Evolutionary conservation across 2,797 vertebrate species (phyloP), one percentile per base, ranked within the genome.

Genomic region (Pseudochirops corinnae): DNA sequence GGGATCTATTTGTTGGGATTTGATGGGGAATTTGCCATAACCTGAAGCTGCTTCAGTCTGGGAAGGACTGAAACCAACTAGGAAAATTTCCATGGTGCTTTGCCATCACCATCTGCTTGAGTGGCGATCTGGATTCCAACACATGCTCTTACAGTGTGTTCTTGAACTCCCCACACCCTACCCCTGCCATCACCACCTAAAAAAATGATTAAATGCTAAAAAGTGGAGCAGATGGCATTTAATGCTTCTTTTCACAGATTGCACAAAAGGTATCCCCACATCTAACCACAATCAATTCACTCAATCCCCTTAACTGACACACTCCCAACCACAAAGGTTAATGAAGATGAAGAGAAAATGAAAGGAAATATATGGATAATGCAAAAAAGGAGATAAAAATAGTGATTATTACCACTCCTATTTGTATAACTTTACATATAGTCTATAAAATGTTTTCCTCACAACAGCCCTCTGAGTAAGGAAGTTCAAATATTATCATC

Each of bases 11-110:
- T 93, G 46, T 67, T 94, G 87, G 31, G 93, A 95, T 93, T 94
- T 91, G 5, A 92, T 62, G 90, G 93, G 58, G 57, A 96, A 92
- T 46, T 90, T 90, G 57, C 93, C 95, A 92, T 93, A 96, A 93
- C 92, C 92, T 55, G 18, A 91, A 95, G 91, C 94, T 62, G 91
- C 39, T 96, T 96, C 87, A 29, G 62, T 55, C 94, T 96, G 96
- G 95, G 93, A 90, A 93, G 94, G 16, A 29, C 60, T 87, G 14
- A 93, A 94, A 58, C 50, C 93, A 60, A 58, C 87, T 92, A 95
- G 94, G 94, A 96, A 94, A 92, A 60, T 55, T 62, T 92, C 92
- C 26, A 5, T 5, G 4, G 92, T 46, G 39, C 92, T 91, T 46
- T 92, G 55, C 50, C 82, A 56, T 67, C 50, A 50, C 52, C 90